Evolutionary conservation across 1,140 invertebrate species (phyloP).

Genomic region (Sycobia sp.): DNA sequence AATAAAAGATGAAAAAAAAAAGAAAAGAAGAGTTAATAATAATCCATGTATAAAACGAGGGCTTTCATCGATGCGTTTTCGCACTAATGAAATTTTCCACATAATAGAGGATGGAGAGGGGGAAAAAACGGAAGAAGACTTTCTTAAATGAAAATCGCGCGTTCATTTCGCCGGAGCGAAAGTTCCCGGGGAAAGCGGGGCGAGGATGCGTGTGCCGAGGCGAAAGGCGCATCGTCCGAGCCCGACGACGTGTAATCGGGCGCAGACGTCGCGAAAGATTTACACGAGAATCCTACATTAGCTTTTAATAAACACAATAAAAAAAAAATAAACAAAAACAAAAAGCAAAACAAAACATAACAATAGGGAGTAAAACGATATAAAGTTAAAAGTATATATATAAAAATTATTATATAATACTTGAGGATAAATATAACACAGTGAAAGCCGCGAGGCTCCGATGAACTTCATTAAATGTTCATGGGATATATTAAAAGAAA

Average conservation of each 20-base stretch:
- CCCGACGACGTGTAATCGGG: neutral
- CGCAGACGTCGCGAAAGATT: neutral
- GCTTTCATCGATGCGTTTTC: slow-evolving; percentile 33
- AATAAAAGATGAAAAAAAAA: too few relatives aligned
- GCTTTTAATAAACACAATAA: slow-evolving; percentile 27
- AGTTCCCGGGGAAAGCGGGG: neutral
- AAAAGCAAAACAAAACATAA: too few relatives aligned
- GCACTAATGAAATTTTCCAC: slow-evolving; percentile 11
- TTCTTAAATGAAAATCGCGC: slow-evolving; percentile 9
- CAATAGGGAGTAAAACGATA: slow-evolving; percentile 20
- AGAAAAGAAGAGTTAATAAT: too few relatives aligned
- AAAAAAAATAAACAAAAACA: too few relatives aligned
- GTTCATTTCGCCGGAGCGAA: neutral
- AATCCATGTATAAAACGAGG: slow-evolving; percentile 24
- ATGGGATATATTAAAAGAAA: too few relatives aligned
- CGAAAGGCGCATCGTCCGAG: slow-evolving; percentile 21
- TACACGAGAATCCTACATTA: slow-evolving; percentile 24
- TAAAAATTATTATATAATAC: slow-evolving; percentile 20
- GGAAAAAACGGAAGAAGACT: slow-evolving; percentile 7
- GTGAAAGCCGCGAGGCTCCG: slow-evolving; percentile 8
- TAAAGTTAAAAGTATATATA: slow-evolving; percentile 17
- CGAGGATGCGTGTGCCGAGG: neutral
- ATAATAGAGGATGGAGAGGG: too few relatives aligned
- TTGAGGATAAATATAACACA: slow-evolving; percentile 16
- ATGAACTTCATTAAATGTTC: slow-evolving; percentile 24